Percentiles rank a stretch among this genome's conserved stretches.
These are phyloP conservation scores for Nibea albiflora DNA, from an alignment of 2,113 vertebrate species.

Conservation along the genomic window DNA sequence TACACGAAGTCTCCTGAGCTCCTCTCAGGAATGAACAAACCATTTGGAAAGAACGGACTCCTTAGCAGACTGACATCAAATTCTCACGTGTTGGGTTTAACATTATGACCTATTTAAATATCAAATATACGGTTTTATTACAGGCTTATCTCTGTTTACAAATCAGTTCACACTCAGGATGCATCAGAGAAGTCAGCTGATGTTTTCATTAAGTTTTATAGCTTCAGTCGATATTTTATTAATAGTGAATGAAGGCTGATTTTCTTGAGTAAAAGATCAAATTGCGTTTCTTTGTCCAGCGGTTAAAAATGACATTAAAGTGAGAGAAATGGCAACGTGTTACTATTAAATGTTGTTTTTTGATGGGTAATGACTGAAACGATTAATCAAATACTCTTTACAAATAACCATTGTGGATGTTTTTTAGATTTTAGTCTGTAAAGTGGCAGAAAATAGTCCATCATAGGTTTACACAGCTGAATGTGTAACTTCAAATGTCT, in stretches of 20 bases:
- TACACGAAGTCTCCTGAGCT: not conserved
- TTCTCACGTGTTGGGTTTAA: not conserved
- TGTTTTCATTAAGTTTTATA: not conserved
- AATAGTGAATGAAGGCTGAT: not conserved
- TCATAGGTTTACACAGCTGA: not conserved
- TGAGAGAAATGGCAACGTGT: not conserved
- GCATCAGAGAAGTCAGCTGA: not conserved
- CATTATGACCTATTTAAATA: not conserved
- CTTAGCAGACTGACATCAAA: not conserved
- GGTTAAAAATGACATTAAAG: not conserved
- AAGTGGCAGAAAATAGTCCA: not conserved
- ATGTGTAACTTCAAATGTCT: not conserved
- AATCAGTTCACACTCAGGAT: not conserved
- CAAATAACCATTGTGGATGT: not conserved
- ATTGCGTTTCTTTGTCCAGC: not conserved
- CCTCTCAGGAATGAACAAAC: too few relatives aligned
- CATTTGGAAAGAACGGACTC: rapidly evolving
- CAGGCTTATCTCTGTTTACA: not conserved
- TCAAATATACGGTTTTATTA: not conserved
- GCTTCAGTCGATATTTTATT: too few relatives aligned
- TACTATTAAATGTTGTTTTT: not conserved
- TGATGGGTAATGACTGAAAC: not conserved
- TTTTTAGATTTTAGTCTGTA: not conserved
- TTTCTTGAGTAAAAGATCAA: not conserved
- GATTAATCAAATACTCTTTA: not conserved